Evolutionary conservation across 2,888 invertebrate genomes (phyloP).

Genomic region (Nebria brevicollis): DNA sequence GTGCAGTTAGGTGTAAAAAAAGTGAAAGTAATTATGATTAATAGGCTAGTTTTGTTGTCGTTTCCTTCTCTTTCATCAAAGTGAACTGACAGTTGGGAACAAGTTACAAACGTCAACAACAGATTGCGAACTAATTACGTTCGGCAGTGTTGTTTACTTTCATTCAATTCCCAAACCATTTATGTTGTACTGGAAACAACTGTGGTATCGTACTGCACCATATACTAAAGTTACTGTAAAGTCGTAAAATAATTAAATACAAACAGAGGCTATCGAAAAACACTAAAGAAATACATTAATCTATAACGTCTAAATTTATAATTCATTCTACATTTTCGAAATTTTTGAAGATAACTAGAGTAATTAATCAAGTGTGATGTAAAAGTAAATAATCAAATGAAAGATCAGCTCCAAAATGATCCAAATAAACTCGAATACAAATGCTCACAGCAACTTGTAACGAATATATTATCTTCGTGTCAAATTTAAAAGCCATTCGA

Average conservation of each 20-base stretch:
- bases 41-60: slow-evolving; percentile 13
- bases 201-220: background rate
- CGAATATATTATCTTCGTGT: background rate
- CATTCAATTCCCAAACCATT: background rate
- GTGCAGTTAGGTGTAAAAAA: background rate
- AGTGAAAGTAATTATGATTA: slow-evolving; percentile 18
- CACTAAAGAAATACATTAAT: background rate
- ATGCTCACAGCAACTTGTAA: background rate
- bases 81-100: slow-evolving; percentile 13
- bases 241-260: background rate
- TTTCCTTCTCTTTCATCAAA: slow-evolving; percentile 3
- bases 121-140: slow-evolving; percentile 23
- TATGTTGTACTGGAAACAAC: background rate
- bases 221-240: background rate
- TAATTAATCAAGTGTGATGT: background rate
- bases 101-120: slow-evolving; percentile 18
- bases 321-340: too few species aligned
- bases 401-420: background rate
- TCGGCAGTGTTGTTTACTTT: slow-evolving; percentile 7
- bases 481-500: slow-evolving; percentile 1
- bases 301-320: too few species aligned
- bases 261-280: background rate
- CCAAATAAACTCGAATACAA: background rate
- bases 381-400: background rate
- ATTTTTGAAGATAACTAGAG: background rate